Base-by-base conservation (phyloP, 2,888 invertebrate species). In the Meteorus cinctellus region DNA sequence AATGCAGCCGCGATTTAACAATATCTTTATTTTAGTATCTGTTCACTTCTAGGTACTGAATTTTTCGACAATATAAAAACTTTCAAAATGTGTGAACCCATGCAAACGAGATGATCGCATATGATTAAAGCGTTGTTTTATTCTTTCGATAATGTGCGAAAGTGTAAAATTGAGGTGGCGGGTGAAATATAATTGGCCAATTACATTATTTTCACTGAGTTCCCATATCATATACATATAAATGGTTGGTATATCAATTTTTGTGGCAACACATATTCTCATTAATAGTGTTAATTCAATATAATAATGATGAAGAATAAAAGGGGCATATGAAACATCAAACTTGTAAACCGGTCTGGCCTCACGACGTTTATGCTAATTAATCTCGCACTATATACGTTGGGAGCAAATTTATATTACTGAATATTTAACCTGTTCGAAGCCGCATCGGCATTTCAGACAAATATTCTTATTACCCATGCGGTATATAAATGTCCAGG, bases 381-480 rank as follows among this genome's bases (percentile, higher is more conserved):
- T 63, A 66, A 73, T 65, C 36, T 66, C 62, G 71, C 62, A 62
- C 62, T 71, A 62, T 41, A 29, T 48, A 45, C 16, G 29, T 45
- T 51, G 65, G 24, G 65, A 73, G 78, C 70, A 72, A 76, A 78
- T 74, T 55, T 55, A 72, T 77, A 76, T 80, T 77, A 72, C 76
- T 75, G 72, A 76, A 80, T 74, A 67, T 74, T 63, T 19, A 19
- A 55, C 45, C 65, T 69, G 68, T 74, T 74, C 48, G 51, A 45
- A 48, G 45, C 14, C 34, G 19, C 8, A 67, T 14, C 19, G 27
- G 24, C 12, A 27, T 62, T 16, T 27, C 41, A 41, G 10, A 31
- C 4, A 48, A 8, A 55, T 55, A 55, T 55, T 55, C 19, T 19
- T 19, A 19, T 19, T 55, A 19, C 55, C n/a, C 19, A 48, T 48